Conservation (phyloP, 2,888 invertebrate species). For the Podotricha telesiphe region DNA sequence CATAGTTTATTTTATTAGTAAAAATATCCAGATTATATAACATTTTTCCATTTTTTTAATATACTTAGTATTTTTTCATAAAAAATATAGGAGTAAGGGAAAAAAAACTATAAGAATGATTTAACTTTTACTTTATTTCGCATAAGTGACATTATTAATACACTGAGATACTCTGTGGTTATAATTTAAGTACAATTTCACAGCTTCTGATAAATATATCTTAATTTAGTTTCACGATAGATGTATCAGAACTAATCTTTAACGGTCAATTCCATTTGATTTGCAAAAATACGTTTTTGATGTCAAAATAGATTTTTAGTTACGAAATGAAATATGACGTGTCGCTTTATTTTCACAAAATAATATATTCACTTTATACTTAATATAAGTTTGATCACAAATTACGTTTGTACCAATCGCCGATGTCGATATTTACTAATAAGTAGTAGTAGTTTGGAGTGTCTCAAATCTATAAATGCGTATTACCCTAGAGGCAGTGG, state of each 20-base stretch:
- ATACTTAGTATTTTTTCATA: no score
- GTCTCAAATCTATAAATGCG: slow-evolving; percentile 50
- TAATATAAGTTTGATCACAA: slow-evolving; percentile 48
- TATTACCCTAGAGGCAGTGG: slow-evolving; percentile 55
- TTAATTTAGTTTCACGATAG: slow-evolving; percentile 56
- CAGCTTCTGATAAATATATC: slow-evolving; percentile 72
- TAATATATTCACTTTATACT: slow-evolving; percentile 36
- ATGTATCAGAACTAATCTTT: slow-evolving; percentile 51
- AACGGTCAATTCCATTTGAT: slow-evolving; percentile 67
- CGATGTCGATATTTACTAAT: slow-evolving; percentile 48
- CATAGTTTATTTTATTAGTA: no score
- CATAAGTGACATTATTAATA: slow-evolving; percentile 78
- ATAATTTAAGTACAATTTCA: slow-evolving; percentile 80
- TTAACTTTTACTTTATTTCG: slow-evolving; percentile 71
- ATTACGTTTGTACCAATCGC: slow-evolving; percentile 61
- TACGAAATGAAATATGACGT: slow-evolving; percentile 27
- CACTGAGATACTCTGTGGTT: slow-evolving; percentile 77
- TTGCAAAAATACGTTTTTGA: slow-evolving; percentile 63
- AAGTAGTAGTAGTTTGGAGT: slow-evolving; percentile 31
- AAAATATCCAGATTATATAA: no score
- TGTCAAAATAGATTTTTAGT: slow-evolving; percentile 41
- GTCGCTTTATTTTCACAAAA: slow-evolving; percentile 30
- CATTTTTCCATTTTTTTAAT: no score
- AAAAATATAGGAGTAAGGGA: background rate
- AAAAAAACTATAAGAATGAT: slow-evolving; percentile 33